Evolutionary conservation across 53 echinoderm and acorn worm genomes (phyloP).

Genomic region (Holothuria scabra): DNA sequence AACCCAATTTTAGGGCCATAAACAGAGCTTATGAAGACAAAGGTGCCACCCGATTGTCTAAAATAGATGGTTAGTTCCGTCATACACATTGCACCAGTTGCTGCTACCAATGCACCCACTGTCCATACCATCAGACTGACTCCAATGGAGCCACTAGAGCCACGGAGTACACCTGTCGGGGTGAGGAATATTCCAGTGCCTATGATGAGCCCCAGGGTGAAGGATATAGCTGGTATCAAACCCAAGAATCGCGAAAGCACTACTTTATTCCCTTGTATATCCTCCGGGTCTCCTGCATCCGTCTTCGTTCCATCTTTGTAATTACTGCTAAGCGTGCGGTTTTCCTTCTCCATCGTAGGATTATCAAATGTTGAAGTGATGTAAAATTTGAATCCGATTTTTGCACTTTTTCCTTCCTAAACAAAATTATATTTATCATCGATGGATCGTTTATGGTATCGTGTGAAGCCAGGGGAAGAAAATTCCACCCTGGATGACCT

Average conservation of each 20-base stretch:
- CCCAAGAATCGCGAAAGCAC: not conserved
- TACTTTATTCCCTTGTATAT: not conserved
- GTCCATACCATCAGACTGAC: conserved; percentile 18
- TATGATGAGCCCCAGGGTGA: conserved; percentile 7
- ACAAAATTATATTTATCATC: too few species aligned
- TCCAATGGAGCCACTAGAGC: conserved; percentile 20
- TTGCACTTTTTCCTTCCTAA: too few species aligned
- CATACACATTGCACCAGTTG: conserved; percentile 1
- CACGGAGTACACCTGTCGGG: conserved; percentile 31
- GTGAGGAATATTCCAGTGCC: conserved; percentile 17
- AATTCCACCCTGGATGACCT: too few species aligned
- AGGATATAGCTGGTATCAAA: not conserved
- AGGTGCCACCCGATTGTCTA: conserved; percentile 5
- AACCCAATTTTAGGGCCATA: conserved; percentile 5
- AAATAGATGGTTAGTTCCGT: conserved; percentile 11
- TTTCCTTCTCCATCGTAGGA: too few species aligned
- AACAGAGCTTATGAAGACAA: not conserved
- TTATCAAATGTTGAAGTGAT: too few species aligned
- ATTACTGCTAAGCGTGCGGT: too few species aligned
- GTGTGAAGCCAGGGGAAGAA: too few species aligned
- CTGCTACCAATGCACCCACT: conserved; percentile 5
- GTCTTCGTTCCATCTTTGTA: too few species aligned
- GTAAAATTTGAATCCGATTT: too few species aligned
- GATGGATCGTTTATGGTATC: too few species aligned
- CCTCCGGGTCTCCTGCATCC: not conserved